Percentiles rank a stretch among this genome's conserved stretches.
These are phyloP conservation scores for Channa argus DNA, from an alignment of 2,113 vertebrate species.

Conservation along the genomic window DNA sequence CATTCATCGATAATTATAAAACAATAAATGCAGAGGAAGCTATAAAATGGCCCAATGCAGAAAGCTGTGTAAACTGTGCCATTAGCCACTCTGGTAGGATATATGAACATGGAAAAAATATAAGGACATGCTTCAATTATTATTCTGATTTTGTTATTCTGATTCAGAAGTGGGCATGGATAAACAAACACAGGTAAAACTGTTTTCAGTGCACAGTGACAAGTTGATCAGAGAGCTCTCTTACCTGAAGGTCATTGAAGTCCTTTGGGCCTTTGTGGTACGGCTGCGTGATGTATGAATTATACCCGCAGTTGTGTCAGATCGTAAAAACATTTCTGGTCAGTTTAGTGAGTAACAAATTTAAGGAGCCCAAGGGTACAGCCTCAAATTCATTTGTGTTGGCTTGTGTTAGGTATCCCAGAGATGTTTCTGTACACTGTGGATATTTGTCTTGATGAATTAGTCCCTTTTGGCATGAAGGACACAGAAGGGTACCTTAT, in stretches of 20 bases:
- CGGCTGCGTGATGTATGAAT: slow-evolving; percentile 56
- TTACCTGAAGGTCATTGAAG: slow-evolving; percentile 39
- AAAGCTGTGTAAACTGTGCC: too few species aligned
- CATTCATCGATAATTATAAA: too few species aligned
- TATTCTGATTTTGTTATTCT: neutral
- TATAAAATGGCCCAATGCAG: too few species aligned
- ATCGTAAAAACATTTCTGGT: slow-evolving; percentile 67
- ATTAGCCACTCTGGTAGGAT: too few species aligned
- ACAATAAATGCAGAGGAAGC: too few species aligned
- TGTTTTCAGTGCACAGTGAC: neutral
- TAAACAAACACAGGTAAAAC: slow-evolving; percentile 1
- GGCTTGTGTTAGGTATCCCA: slow-evolving; percentile 35
- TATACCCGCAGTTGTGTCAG: slow-evolving; percentile 46
- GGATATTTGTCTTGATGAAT: slow-evolving; percentile 70
- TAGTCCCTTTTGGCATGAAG: slow-evolving; percentile 60
- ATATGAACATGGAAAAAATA: neutral
- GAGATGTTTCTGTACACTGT: slow-evolving; percentile 41
- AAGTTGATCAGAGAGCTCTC: slow-evolving; percentile 43
- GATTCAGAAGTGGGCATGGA: neutral
- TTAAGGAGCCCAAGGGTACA: slow-evolving; percentile 59
- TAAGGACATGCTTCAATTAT: neutral
- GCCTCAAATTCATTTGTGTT: slow-evolving; percentile 62
- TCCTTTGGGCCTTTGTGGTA: slow-evolving; percentile 6
- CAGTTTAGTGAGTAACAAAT: slow-evolving; percentile 67
- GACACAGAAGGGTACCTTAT: slow-evolving; percentile 62